Evolutionary conservation across 2,797 vertebrate species (phyloP), one percentile per base, ranked within the genome.

Genomic region (Percopsis omiscomaycus): DNA sequence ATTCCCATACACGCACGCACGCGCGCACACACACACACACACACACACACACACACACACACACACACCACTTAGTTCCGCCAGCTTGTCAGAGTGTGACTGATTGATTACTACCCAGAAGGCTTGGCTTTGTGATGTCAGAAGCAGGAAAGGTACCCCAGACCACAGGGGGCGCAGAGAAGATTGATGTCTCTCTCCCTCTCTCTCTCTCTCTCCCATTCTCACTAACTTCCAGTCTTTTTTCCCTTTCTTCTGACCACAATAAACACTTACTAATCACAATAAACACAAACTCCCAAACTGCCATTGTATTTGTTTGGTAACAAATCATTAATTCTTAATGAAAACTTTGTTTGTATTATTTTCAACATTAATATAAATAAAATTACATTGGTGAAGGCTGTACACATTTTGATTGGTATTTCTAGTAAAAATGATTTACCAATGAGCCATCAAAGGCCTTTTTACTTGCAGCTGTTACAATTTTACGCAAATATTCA

Each of bases 101-200:
- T 90, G 88, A 90, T 89, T 89, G 89, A 90, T 89, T 87, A 88
- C 84, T 88, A 83, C 86, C 89, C 88, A 85, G 86, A 89, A 88
- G 89, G 85, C 84, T 86, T 77, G 78, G 86, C 86, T 86, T 80
- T 87, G 86, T 82, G 85, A 83, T 88, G 87, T 89, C 86, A 86
- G 80, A 79, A 84, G 82, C 82, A 84, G 88, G 85, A 89, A 88
- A 90, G 89, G 89, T 88, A 88, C 66, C 75, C 67, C 66, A 62
- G 86, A 88, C 84, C 84, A 86, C 75, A 65, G 79, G 85, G 76
- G 83, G 75, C 74, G 70, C 59, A 45, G 48, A 37, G 45, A 85
- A 86, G 85, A 89, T 88, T 86, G 84, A 89, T 89, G 81, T 84
- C 71, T 85, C 73, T 85, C 64, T 82, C 61, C 74, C 61, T 62